Base-by-base conservation (phyloP, 1,140 invertebrate species). In the Saccostrea glomerata region DNA sequence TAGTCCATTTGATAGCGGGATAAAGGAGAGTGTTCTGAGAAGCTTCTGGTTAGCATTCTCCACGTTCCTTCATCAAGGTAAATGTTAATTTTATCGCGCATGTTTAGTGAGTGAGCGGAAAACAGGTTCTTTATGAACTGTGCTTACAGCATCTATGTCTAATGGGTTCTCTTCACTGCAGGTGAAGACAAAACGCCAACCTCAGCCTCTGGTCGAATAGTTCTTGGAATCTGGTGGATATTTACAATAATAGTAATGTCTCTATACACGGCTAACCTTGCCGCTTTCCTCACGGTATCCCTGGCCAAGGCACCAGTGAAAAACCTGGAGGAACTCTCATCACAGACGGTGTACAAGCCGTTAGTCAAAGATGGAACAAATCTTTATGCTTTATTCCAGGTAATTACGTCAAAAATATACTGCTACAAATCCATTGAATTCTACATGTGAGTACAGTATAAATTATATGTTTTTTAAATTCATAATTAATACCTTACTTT, bases 201-300 rank as follows among this genome's bases (percentile, higher is more conserved):
- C 0, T 86, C 87, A 54, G 70, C 86, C 7, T 89, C 92, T 5
- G 90, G 90, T 4, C 70, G 91, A 60, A 40, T 90, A 40, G 87
- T 92, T 23, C 82, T 92, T n/a, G 98, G 98, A 0, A 98, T 98
- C 0, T 99, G 98, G 98, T 99, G 98, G 98, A 95, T 99, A 0
- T 99, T 99, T 95, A 98, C 98, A 4, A 99, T 99, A 94, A 98
- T 99, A 92, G 98, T 99, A 73, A 98, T 99, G 92, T 98, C 98
- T 13, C 98, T 98, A 0, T 99, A 99, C 94, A 99, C 98, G 0
- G 98, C 98, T 6, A 99, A 99, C 95, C 96, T 99, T 91, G 98
- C 98, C 58, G 98, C 98, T 20, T 98, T 98, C 92, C 95, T 99
- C 66, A 99, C 98, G 20, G 84, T 91, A 25, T 82, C 83, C 56